Evolutionary conservation across 1,140 invertebrate species (phyloP).

Genomic region (Pseudomyrmex flavicornis): DNA sequence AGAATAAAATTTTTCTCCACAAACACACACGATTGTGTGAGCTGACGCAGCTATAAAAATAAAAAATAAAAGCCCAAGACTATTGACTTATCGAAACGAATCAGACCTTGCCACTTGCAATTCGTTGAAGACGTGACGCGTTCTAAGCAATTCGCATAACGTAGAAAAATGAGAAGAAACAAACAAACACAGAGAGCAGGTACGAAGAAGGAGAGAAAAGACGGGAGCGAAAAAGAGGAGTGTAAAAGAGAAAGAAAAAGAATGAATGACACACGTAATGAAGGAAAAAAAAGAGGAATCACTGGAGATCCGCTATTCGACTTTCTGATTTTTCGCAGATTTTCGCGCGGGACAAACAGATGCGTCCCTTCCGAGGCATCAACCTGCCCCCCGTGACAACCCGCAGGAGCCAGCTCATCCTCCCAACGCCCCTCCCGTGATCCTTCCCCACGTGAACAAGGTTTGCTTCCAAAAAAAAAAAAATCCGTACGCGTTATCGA

Average conservation of each 20-base stretch:
- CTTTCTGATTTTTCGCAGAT: conserved; percentile 79
- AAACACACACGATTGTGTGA: conserved; percentile 32
- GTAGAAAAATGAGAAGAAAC: conserved; percentile 31
- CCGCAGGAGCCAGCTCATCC: conserved; percentile 67
- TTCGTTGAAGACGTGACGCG: conserved; percentile 72
- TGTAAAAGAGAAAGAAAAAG: conserved; percentile 75
- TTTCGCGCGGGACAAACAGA: conserved; percentile 74
- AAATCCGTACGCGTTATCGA: conserved; percentile 81
- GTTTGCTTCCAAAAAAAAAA: conserved; percentile 78
- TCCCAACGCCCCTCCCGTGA: conserved; percentile 69
- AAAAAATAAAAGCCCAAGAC: conserved; percentile 16
- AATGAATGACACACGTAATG: conserved; percentile 71
- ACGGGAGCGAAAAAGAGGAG: conserved; percentile 60
- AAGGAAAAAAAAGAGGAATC: conserved; percentile 72
- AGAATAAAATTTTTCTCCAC: conserved; percentile 13
- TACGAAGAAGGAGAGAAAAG: conserved; percentile 38
- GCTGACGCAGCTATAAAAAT: conserved; percentile 19
- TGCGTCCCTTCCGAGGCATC: conserved; percentile 74
- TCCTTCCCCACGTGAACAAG: conserved; percentile 78
- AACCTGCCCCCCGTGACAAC: conserved; percentile 70
- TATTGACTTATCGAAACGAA: conserved; percentile 40
- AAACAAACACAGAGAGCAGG: conserved; percentile 25
- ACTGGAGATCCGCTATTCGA: conserved; percentile 74
- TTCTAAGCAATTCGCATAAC: conserved; percentile 72
- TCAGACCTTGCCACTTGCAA: conserved; percentile 69